These are phyloP conservation scores for Temnothorax unifasciatus DNA, from an alignment of 2,888 invertebrate genomes.

Conservation along the genomic window DNA sequence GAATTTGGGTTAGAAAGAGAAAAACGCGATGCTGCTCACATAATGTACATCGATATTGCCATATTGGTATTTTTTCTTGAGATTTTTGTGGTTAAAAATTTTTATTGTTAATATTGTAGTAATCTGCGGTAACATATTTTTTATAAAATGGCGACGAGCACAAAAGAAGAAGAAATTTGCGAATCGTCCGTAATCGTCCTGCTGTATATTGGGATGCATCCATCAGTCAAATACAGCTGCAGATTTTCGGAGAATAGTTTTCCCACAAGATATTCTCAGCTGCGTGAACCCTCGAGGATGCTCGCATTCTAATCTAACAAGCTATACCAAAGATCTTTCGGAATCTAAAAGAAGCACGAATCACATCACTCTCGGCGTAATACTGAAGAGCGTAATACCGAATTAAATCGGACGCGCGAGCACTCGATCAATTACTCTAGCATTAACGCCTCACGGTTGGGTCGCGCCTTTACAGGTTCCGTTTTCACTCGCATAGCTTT, in stretches of 20 bases:
- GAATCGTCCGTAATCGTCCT: not conserved
- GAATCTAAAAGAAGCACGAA: constrained; percentile 27
- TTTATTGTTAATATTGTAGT: not conserved
- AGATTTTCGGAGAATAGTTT: constrained; percentile 8
- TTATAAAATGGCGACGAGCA: not conserved
- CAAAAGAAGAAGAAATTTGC: not conserved
- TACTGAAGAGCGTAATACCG: constrained; percentile 33
- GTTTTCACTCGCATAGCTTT: constrained; percentile 22
- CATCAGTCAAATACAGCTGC: constrained; percentile 22
- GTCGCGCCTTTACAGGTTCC: constrained; percentile 51
- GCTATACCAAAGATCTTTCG: constrained; percentile 4
- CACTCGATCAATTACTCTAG: constrained; percentile 79
- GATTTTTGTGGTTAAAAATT: not conserved
- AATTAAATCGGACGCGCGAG: constrained; percentile 64
- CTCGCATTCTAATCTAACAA: not conserved
- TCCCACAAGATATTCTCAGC: constrained; percentile 34
- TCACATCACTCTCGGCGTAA: constrained; percentile 42
- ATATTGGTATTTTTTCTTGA: not conserved
- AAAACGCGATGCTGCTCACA: not conserved
- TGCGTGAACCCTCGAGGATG: constrained; percentile 29
- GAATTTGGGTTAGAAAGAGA: constrained; percentile 4
- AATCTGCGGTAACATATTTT: not conserved
- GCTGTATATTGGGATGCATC: not conserved
- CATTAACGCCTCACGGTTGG: constrained; percentile 76
- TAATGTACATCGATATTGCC: too few species aligned